phyloP scores from a whole-genome alignment of 2,888 invertebrate genomes.

The Hetaerina titia region DNA sequence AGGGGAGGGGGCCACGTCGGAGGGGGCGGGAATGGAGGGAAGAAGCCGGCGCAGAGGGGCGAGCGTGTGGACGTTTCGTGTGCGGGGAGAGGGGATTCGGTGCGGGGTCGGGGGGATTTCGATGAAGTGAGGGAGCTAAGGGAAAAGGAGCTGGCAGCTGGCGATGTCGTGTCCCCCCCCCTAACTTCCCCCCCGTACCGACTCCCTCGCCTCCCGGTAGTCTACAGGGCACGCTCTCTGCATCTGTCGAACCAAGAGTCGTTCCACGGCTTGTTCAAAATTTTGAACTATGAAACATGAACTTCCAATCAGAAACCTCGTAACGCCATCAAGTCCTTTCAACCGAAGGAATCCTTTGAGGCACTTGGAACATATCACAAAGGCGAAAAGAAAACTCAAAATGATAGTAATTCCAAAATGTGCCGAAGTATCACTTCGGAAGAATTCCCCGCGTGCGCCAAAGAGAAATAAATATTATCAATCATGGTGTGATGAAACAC shows the following conservation, averaged over 20 bases:
- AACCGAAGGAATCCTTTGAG: not conserved
- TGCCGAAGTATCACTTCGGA: not conserved
- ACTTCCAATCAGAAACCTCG: not conserved
- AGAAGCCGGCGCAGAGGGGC: not conserved
- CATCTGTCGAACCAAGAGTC: slow-evolving; percentile 49
- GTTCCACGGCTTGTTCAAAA: slow-evolving; percentile 42
- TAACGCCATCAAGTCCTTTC: not conserved
- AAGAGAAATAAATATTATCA: too few relatives aligned
- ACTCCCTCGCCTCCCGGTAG: slow-evolving; percentile 30
- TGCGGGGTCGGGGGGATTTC: not conserved
- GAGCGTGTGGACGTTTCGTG: not conserved
- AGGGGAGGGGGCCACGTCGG: not conserved
- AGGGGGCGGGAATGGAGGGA: not conserved
- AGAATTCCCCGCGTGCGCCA: too few relatives aligned
- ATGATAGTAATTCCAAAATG: not conserved
- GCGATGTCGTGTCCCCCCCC: slow-evolving; percentile 28
- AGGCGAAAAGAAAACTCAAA: too few relatives aligned
- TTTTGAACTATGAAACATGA: not conserved
- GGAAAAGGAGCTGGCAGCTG: slow-evolving; percentile 42
- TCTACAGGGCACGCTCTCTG: not conserved
- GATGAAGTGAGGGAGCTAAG: not conserved
- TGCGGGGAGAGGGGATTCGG: not conserved
- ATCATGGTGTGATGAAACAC: too few relatives aligned
- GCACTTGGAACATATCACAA: too few relatives aligned
- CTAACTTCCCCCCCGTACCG: not conserved